Base-by-base conservation (phyloP, 2,113 vertebrate species). In the Sebastes fasciatus region DNA sequence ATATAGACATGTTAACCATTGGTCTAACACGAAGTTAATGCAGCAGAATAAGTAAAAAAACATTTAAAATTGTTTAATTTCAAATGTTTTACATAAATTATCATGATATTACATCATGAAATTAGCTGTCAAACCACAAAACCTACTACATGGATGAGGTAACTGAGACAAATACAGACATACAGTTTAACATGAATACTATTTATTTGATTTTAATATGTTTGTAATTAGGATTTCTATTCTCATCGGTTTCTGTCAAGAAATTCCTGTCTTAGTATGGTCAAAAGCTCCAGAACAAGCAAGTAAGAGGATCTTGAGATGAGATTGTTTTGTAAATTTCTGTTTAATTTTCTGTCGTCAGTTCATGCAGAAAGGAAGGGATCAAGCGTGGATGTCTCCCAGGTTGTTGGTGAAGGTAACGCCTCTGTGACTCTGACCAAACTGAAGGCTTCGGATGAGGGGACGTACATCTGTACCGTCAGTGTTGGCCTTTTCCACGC, bases 401-500 rank as follows among this genome's bases (percentile, higher is more conserved):
- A 76, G 61, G 82, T 95, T 5, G 86, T 91, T 1, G 1, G 2
- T 16, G 92, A 92, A 0, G 94, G 96, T 11, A 89, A 97, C 0
- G 94, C 93, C 40, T 96, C 96, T 0, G 72, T 97, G 67, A 89
- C 69, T 16, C 88, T 98, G 49, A 88, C 74, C 66, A 73, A 46
- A 42, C 89, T 96, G 51, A 91, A 87, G 14, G 62, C 96, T 51
- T 17, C 13, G 8, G 96, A 98, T 0, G 96, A 96, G 77, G 97
- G 96, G 4, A 80, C 89, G 0, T 96, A 96, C 88, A 95, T 97
- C 88, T 97, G 96, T 80, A 95, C 94, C 2, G 84, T 96, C 80
- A 86, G 76, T 21, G 77, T 94, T 0, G 86, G 87, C 1, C 69
- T 46, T 23, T 95, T 96, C 78, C 93, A 92, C 19, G 88, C 90